Conservation (phyloP, 1,140 invertebrate species). For the Temnothorax nylanderi region DNA sequence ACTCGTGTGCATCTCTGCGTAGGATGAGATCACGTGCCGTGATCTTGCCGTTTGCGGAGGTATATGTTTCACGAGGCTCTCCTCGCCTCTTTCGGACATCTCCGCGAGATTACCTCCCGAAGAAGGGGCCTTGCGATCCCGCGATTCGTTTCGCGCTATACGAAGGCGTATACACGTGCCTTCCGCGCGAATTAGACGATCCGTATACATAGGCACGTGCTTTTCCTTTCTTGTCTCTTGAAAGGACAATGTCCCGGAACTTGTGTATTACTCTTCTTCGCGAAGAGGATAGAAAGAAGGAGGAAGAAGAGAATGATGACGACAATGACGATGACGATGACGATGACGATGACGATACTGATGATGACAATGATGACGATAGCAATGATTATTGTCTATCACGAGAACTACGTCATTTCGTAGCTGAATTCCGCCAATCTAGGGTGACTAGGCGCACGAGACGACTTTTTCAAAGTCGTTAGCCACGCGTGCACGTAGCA, state of each 20-base stretch:
- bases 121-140: not conserved
- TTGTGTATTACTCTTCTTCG: constrained; percentile 23
- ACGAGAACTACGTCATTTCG: constrained; percentile 34
- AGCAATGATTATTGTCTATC: not conserved
- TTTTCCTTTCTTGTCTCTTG: constrained; percentile 55
- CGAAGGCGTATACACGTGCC: not conserved
- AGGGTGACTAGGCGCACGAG: not conserved
- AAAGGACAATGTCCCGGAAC: constrained; percentile 60
- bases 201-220: not conserved
- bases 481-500: not conserved
- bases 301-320: not conserved
- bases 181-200: not conserved
- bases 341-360: too few relatives aligned
- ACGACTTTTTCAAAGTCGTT: constrained; percentile 46
- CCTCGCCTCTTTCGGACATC: constrained; percentile 19
- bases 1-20: not conserved
- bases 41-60: not conserved
- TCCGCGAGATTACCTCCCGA: not conserved
- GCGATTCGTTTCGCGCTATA: not conserved
- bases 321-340: not conserved
- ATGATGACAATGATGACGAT: not conserved
- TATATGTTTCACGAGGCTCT: constrained; percentile 3
- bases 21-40: constrained; percentile 32
- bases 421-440: constrained; percentile 30
- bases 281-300: not conserved